phyloP scores from a whole-genome alignment of 2,888 invertebrate species.

The Gisinianus flammeolus region DNA sequence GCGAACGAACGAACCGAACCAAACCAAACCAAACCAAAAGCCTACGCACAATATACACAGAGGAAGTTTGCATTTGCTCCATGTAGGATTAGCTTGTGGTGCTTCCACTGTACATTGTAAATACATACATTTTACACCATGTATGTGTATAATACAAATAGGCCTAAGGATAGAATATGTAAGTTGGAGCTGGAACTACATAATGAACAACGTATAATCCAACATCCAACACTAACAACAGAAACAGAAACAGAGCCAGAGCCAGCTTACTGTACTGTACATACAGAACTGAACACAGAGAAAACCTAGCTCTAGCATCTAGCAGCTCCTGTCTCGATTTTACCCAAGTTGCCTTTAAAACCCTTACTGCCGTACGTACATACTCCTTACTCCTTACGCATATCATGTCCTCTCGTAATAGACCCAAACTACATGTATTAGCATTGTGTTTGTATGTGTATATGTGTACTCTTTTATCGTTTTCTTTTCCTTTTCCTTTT shows the following conservation, averaged over 20 bases:
- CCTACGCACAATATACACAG: conserved; percentile 30
- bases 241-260: background rate
- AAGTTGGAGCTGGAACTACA: background rate
- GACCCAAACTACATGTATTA: no score
- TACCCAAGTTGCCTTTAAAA: background rate
- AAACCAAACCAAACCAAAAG: conserved; percentile 6
- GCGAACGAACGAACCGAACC: background rate
- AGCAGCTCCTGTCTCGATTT: no score
- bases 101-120: no score
- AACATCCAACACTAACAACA: background rate
- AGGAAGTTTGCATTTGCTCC: conserved; percentile 55
- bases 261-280: no score
- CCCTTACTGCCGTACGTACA: background rate
- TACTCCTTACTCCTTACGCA: no score
- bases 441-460: no score
- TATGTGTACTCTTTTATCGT: background rate
- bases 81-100: conserved; percentile 44
- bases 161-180: no score
- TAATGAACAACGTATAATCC: background rate
- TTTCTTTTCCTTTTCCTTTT: background rate
- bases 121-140: background rate
- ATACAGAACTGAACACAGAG: background rate
- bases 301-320: no score
- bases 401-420: no score
- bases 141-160: background rate